Base-by-base conservation (phyloP, 2,797 vertebrate species). In the Cynopterus sphinx region DNA sequence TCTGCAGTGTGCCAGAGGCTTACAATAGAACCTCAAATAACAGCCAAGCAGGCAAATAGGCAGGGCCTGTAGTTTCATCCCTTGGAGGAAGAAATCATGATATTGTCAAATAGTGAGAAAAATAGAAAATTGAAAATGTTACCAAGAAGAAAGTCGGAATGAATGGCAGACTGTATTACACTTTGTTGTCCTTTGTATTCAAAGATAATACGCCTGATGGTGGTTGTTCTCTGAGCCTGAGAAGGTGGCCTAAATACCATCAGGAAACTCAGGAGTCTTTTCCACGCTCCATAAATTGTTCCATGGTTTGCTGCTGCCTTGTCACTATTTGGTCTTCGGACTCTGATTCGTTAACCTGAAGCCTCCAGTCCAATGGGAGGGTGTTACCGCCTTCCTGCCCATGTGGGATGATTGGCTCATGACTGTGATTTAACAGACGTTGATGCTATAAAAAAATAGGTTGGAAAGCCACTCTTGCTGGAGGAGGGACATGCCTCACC, bases 11-110 rank as follows among this genome's bases (percentile, higher is more conserved):
- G 73, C 90, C 86, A 71, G 74, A 84, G 88, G 83, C 87, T 98
- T 94, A 71, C 55, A 94, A 97, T n/a, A 77, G 90, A 96, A 70
- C 70, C 39, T 94, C 78, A 43, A 78, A 88, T 83, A 94, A 96
- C 21, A 96, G 81, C 82, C 39, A 65, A 67, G 59, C 90, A 71
- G 49, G 77, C 51, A 92, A 95, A 78, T 71, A 88, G 85, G 81
- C 92, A 93, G 82, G 77, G 57, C 41, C 67, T 90, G 33, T 36
- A 63, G 43, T n/a, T 75, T 85, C 95, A 86, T 87, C 70, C 90
- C 84, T 88, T n/a, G 65, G 85, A 90, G 92, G 63, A 90, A 95
- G 63, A 88, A 95, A 96, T 79, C 51, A 51, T 55, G 90, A 87
- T 92, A 94, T 74, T 94, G 81, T 92, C 92, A 67, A 91, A 57